Conservation (phyloP, 2,888 invertebrate species). For the Pandemis heparana region DNA sequence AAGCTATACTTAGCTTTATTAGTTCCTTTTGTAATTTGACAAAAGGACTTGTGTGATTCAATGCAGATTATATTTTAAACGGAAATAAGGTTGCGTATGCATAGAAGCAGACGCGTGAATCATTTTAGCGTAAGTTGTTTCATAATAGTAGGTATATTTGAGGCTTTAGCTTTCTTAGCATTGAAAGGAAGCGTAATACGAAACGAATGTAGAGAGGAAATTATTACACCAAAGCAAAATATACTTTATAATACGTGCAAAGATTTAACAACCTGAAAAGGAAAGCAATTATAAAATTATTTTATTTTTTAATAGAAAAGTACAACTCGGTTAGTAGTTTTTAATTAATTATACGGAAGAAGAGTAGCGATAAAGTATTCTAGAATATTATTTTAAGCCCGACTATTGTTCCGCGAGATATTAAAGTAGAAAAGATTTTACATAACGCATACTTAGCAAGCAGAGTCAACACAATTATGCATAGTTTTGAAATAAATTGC, state of each 20-base stretch:
- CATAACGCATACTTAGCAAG: background rate
- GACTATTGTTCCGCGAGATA: conserved; percentile 9
- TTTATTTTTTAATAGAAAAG: conserved; percentile 24
- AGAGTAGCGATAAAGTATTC: conserved; percentile 27
- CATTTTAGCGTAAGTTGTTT: too few species aligned
- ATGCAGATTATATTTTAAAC: too few species aligned
- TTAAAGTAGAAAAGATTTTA: background rate
- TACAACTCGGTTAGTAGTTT: conserved; percentile 33
- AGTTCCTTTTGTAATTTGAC: background rate
- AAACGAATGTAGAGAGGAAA: too few species aligned
- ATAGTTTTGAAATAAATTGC: background rate
- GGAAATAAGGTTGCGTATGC: too few species aligned
- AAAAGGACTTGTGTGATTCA: background rate
- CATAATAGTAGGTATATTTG: too few species aligned
- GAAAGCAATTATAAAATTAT: conserved; percentile 29
- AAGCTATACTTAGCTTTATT: conserved; percentile 6
- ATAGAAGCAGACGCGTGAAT: too few species aligned
- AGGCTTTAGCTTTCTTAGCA: too few species aligned
- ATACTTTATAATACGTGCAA: conserved; percentile 9
- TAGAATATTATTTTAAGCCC: conserved; percentile 28
- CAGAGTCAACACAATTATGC: background rate
- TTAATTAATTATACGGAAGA: conserved; percentile 34
- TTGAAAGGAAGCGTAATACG: too few species aligned
- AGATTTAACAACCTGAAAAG: conserved; percentile 18
- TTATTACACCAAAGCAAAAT: background rate